Percentiles rank a stretch among this genome's conserved stretches.
These are phyloP conservation scores for Fragum sueziense DNA, from an alignment of 2,888 invertebrate genomes.

Conservation along the genomic window DNA sequence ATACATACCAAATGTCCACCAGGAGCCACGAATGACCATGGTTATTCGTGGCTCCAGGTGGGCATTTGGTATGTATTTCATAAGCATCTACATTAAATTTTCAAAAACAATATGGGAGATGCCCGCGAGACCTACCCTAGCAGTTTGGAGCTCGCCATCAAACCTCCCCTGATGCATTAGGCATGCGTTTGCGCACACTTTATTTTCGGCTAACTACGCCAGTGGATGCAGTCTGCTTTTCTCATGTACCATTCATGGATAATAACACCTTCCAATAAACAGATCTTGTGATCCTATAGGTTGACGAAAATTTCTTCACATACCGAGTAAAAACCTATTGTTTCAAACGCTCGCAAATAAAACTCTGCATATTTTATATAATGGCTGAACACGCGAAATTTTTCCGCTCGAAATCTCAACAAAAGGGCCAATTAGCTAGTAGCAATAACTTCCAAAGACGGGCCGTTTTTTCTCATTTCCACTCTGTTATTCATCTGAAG, in stretches of 20 bases:
- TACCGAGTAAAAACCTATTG: conserved; percentile 13
- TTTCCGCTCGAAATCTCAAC: neutral
- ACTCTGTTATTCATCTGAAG: conserved; percentile 13
- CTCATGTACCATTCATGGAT: neutral
- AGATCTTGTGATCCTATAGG: conserved; percentile 10
- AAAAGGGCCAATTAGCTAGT: conserved; percentile 8
- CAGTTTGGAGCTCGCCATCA: too few relatives aligned
- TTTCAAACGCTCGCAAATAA: conserved; percentile 8
- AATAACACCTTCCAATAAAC: neutral
- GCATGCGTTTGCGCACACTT: too few relatives aligned
- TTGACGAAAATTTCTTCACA: conserved; percentile 14
- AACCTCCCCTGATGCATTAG: too few relatives aligned
- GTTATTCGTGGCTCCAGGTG: too few relatives aligned
- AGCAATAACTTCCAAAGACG: conserved; percentile 10
- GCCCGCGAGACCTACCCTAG: too few relatives aligned
- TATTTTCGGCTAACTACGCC: too few relatives aligned
- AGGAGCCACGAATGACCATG: too few relatives aligned
- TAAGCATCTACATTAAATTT: too few relatives aligned
- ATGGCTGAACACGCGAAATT: conserved; percentile 15
- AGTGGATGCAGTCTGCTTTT: neutral
- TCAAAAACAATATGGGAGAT: too few relatives aligned
- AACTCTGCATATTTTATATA: conserved; percentile 21
- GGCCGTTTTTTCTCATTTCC: neutral
- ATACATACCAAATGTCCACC: too few relatives aligned
- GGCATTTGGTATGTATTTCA: too few relatives aligned